Evolutionary conservation across 2,797 vertebrate genomes (phyloP), one percentile per base, ranked within the genome.

Genomic region (Acrocephalus scirpaceus): DNA sequence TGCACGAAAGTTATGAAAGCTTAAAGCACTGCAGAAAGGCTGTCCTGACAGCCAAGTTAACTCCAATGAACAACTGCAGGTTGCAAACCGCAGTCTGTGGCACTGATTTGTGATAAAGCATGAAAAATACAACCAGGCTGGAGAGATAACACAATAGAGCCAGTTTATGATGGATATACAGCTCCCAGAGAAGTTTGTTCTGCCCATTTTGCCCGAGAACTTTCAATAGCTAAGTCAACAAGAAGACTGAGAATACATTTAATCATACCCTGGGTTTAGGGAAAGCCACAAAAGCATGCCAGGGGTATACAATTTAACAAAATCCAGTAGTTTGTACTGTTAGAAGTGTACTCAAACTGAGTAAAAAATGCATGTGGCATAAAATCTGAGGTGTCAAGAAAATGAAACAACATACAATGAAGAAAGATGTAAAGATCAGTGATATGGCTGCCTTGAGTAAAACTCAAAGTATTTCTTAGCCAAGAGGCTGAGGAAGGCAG

Each of bases 91-190:
- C 66, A 81, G 20, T 91, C 87, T 78, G 67, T 90, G 90, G 74
- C 53, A 70, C 82, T 73, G 88, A 73, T 88, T 93, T 88, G 67
- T 54, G 90, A 93, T 86, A 95, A 79, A 79, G 53, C 64, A 79
- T 90, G 88, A 92, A 93, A 96, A 96, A 96, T 71, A 76, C 44
- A 86, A 60, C 60, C 56, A 71, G 32, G 38, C 80, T 51, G 67
- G 67, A 73, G 0, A 93, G 53, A 84, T 76, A 94, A 90, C 69
- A 76, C 2, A 13, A 76, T 15, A 89, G 48, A 89, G 38, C 3
- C n/a, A 66, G 77, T 88, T 93, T 79, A 67, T 80, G 77, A 95
- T 64, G 74, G 64, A 93, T 92, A 84, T 67, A 90, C 45, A 66
- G 77, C 74, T 93, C 65, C 38, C 32, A 50, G 32, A 86, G 60